Evolutionary conservation across 64 coral and sea anemone species (phyloP).

Genomic region (Hydrozoanthus tunicans): DNA sequence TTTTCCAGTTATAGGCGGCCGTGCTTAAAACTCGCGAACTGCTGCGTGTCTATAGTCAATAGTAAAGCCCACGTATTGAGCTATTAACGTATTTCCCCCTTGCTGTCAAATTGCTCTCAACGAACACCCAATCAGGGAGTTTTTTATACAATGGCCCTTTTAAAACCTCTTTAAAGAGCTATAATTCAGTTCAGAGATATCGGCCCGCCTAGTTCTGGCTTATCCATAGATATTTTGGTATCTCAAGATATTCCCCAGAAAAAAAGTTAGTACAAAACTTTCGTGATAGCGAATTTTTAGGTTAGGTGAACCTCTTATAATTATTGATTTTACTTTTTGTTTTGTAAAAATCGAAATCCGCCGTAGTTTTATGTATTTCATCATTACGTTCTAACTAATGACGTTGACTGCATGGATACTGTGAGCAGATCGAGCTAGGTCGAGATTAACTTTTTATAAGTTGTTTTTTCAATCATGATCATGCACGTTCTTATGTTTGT

Average conservation of each 20-base stretch:
- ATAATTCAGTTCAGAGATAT: background rate
- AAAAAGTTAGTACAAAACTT: background rate
- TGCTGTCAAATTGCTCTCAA: conserved; percentile 10
- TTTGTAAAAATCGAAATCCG: too few species aligned
- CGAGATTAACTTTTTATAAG: too few species aligned
- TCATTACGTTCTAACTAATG: too few species aligned
- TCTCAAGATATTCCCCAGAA: background rate
- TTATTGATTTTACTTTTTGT: too few species aligned
- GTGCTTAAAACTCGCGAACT: background rate
- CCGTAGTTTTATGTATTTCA: too few species aligned
- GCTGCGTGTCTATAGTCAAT: background rate
- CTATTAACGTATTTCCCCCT: conserved; percentile 13
- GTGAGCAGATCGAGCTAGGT: too few species aligned
- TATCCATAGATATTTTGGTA: background rate
- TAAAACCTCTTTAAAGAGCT: background rate
- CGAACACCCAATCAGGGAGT: conserved; percentile 17
- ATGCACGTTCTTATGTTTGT: too few species aligned
- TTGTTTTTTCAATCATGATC: too few species aligned
- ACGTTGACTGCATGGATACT: too few species aligned
- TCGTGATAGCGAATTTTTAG: background rate
- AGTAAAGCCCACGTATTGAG: background rate
- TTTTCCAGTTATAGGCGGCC: background rate
- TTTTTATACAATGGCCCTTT: background rate
- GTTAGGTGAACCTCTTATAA: background rate
- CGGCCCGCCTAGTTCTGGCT: background rate